These are phyloP conservation scores for Oncorhynchus mykiss DNA, from an alignment of 2,113 vertebrate species.

Conservation along the genomic window DNA sequence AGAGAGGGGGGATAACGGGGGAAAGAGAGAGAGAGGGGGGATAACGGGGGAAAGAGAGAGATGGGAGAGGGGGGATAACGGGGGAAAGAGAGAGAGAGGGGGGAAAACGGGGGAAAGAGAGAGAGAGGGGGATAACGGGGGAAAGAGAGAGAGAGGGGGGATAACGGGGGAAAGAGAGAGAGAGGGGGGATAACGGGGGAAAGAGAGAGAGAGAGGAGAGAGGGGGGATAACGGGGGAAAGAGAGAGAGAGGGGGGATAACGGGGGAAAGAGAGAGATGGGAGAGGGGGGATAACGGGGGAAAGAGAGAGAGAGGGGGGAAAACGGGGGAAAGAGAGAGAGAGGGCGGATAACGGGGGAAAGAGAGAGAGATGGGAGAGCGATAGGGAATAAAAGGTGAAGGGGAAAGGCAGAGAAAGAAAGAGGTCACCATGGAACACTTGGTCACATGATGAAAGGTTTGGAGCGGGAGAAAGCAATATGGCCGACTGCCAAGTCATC, in stretches of 20 bases:
- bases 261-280: conserved; percentile 6
- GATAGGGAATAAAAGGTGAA: background rate
- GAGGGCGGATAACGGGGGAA: background rate
- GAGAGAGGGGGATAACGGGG: background rate
- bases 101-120: background rate
- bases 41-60: too few relatives aligned
- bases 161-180: conserved; percentile 1
- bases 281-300: background rate
- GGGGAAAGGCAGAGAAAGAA: too few relatives aligned
- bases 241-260: background rate
- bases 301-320: background rate
- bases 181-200: background rate
- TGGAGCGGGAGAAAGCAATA: background rate
- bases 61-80: background rate
- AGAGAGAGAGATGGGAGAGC: background rate
- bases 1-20: background rate
- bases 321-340: background rate
- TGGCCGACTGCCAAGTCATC: background rate
- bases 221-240: background rate
- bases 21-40: too few relatives aligned
- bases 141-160: background rate
- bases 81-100: background rate
- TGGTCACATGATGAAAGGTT: background rate
- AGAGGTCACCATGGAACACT: background rate
- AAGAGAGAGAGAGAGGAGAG: too few relatives aligned